Percentiles rank a stretch among this genome's conserved stretches.
Evolutionary conservation across 2,113 vertebrate genomes (phyloP).

Genomic region (Spizaetus ornatus): DNA sequence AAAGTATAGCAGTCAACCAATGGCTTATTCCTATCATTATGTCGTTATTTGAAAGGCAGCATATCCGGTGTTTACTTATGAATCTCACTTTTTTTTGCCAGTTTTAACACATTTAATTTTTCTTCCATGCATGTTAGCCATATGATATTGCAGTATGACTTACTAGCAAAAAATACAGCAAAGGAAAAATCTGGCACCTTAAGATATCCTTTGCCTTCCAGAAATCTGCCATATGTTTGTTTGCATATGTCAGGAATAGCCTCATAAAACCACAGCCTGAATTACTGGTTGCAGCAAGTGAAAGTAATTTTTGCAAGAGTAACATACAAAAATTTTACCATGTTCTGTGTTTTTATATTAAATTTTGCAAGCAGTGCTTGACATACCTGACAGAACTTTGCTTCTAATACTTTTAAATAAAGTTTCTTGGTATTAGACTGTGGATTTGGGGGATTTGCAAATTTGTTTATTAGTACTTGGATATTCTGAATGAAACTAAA

Average conservation of each 20-base stretch:
- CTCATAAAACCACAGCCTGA: background rate
- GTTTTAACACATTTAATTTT: background rate
- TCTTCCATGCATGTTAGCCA: background rate
- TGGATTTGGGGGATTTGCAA: background rate
- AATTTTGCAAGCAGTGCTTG: background rate
- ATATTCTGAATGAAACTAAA: background rate
- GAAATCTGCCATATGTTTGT: background rate
- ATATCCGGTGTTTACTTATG: background rate
- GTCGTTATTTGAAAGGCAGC: background rate
- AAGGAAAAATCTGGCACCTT: background rate
- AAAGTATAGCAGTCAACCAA: background rate
- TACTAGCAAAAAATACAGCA: background rate
- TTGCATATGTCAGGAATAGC: background rate
- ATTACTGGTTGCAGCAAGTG: background rate
- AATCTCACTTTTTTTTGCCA: background rate
- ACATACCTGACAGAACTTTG: background rate
- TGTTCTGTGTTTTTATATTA: background rate
- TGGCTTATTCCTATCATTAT: background rate
- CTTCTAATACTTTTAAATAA: background rate
- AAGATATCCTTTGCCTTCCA: background rate
- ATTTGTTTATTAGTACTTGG: background rate
- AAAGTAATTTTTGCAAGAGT: background rate
- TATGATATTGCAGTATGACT: background rate
- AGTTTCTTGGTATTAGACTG: background rate
- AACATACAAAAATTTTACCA: background rate